A percentile compares a stretch with the other conserved stretches of the same genome.
phyloP scores from a whole-genome alignment of 2,888 invertebrate genomes.

The Camptogramma bilineatum region DNA sequence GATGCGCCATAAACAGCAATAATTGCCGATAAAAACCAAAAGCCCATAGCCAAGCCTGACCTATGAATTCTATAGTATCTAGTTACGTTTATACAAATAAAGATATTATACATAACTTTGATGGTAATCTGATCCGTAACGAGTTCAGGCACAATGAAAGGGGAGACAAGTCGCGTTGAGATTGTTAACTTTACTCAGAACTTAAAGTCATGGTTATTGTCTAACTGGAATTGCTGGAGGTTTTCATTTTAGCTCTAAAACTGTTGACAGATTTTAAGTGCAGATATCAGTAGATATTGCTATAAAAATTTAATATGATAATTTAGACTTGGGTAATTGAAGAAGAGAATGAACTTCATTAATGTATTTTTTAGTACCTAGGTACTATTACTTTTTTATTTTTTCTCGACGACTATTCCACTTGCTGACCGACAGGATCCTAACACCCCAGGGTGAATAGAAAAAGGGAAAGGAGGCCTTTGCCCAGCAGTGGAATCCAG shows the following conservation, averaged over 20 bases:
- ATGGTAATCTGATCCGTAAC: constrained; percentile 47
- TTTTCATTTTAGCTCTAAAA: background rate
- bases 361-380: no score
- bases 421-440: no score
- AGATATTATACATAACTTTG: constrained; percentile 39
- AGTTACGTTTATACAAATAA: constrained; percentile 29
- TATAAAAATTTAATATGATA: background rate
- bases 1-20: constrained; percentile 6
- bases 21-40: constrained; percentile 7
- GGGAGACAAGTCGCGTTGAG: constrained; percentile 26
- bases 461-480: no score
- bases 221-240: background rate
- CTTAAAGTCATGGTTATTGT: constrained; percentile 2
- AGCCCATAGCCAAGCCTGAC: background rate
- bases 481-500: no score
- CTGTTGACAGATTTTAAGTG: background rate
- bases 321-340: background rate
- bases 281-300: background rate
- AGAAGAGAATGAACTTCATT: background rate
- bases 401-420: no score
- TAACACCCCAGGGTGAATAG: no score
- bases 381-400: no score
- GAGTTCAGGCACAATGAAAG: constrained; percentile 39
- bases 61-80: constrained; percentile 12
- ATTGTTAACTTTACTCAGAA: constrained; percentile 22